phyloP scores from a whole-genome alignment of 2,113 vertebrate species.

The Cyanistes caeruleus region DNA sequence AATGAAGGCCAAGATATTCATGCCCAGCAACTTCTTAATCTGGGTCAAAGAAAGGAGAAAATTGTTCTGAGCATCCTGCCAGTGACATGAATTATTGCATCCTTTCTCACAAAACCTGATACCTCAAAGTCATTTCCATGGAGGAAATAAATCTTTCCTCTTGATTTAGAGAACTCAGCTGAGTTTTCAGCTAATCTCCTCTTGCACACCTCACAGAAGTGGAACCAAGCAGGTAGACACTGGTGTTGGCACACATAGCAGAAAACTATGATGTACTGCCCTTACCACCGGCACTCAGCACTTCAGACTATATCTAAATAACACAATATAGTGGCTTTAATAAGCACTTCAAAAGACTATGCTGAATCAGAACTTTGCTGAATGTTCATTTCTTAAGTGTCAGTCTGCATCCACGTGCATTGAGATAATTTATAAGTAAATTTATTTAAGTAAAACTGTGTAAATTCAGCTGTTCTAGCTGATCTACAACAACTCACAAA shows the following conservation, averaged over 20 bases:
- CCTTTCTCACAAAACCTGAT: neutral
- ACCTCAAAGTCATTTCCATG: neutral
- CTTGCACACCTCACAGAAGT: neutral
- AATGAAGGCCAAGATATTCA: conserved; percentile 55
- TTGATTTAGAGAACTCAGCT: neutral
- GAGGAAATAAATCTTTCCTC: conserved; percentile 5
- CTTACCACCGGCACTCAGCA: neutral
- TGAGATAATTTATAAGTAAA: neutral
- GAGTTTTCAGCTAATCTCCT: neutral
- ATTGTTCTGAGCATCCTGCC: neutral
- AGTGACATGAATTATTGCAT: neutral
- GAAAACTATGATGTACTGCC: neutral
- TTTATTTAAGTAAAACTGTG: neutral
- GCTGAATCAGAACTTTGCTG: neutral
- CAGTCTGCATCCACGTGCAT: neutral
- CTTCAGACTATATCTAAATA: neutral
- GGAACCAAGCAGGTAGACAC: neutral
- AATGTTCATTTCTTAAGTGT: neutral
- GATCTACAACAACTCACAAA: neutral
- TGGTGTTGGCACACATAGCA: neutral
- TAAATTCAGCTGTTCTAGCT: neutral
- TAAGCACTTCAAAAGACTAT: neutral
- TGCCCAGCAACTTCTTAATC: conserved; percentile 58
- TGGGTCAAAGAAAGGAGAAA: conserved; percentile 13
- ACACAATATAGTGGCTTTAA: neutral